Evolutionary conservation across 2,888 invertebrate genomes (phyloP), one percentile per base, ranked within the genome.

Genomic region (Nemoura dubitans): DNA sequence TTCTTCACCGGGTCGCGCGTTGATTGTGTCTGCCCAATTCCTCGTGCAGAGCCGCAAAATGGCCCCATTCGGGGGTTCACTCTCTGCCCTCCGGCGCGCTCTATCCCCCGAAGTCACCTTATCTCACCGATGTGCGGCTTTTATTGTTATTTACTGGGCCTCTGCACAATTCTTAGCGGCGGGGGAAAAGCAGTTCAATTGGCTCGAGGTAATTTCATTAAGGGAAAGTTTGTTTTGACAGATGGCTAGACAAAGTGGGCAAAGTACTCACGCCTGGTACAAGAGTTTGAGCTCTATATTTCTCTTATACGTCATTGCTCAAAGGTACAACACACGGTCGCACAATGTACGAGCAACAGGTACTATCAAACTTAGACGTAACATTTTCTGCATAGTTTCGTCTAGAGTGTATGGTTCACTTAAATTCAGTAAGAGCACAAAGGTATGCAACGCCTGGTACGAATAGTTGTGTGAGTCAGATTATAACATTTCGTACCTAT

Each of bases 141-240:
- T 78, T 78, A 78, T 78, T 78, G 78, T 78, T 78, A 78, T 78
- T 78, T 78, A 78, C 78, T 10, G 26, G 27, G n/a, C 78, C 28
- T 78, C 26, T n/a, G 28, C 76, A 76, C 28, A 27, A 21, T 78
- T 28, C 78, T 27, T 28, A 27, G 26, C 78, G 78, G 78, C 27
- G 0, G 78, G 43, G 43, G 83, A 36, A 25, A 21, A 3, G 83
- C 26, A 83, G 42, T 83, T 83, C 42, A 83, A 83, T 83, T 83
- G 83, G 26, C 42, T 42, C 83, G 83, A 14, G 83, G 42, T 83
- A 83, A 83, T 83, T 83, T 83, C 30, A 83, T 83, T 83, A 83
- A 26, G 83, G 30, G 42, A 83, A 83, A 83, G 83, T 83, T 83
- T 83, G 83, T 83, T 83, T 81, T 81, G 81, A 81, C 81, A 29